Conservation (phyloP, 2,888 invertebrate genomes). For the Venusia cambrica region DNA sequence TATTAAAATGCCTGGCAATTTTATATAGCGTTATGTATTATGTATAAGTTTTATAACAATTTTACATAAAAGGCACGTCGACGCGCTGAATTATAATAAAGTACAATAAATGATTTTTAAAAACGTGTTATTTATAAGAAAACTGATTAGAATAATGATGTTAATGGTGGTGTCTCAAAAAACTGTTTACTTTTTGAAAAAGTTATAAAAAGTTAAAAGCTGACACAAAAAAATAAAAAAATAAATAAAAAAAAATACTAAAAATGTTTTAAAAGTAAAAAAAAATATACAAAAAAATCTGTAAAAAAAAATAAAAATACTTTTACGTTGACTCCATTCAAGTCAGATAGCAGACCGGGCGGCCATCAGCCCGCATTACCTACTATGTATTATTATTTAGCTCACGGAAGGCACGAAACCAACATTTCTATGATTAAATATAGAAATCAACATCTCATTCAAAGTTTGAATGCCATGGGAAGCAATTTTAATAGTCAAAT, state of each 20-base stretch:
- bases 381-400: conserved; percentile 1
- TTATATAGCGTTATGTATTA: conserved; percentile 35
- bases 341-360: conserved; percentile 39
- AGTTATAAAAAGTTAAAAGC: conserved; percentile 53
- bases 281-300: conserved; percentile 40
- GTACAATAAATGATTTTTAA: conserved; percentile 76
- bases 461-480: too few species aligned
- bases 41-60: conserved; percentile 73
- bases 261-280: conserved; percentile 41
- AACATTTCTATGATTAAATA: too few species aligned
- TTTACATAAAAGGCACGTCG: conserved; percentile 69
- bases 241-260: conserved; percentile 39
- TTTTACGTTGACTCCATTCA: conserved; percentile 49
- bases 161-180: conserved; percentile 56
- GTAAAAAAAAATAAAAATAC: conserved; percentile 51
- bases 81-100: conserved; percentile 64
- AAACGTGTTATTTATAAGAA: conserved; percentile 66
- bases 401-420: conserved; percentile 2
- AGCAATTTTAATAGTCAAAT: too few species aligned
- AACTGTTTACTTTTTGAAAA: conserved; percentile 65
- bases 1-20: conserved; percentile 29
- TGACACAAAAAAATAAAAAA: conserved; percentile 45
- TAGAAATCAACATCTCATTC: too few species aligned
- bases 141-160: conserved; percentile 62
- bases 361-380: conserved; percentile 27